Base-by-base conservation (phyloP, 64 coral and sea anemone genomes). In the Hydrozoanthus tunicans region DNA sequence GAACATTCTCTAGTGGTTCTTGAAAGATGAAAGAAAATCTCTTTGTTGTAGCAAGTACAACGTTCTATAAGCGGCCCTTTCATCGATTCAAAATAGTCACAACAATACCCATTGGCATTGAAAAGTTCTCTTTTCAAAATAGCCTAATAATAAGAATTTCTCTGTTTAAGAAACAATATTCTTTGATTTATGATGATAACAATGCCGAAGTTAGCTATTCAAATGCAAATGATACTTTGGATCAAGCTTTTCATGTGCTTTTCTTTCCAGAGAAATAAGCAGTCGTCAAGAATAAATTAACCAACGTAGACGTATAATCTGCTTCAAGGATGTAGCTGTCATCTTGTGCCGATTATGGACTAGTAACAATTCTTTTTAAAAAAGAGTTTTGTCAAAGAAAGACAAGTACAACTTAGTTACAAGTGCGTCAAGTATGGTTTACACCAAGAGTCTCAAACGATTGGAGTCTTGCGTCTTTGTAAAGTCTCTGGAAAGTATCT, bases 401-500 rank as follows among this genome's bases (percentile, higher is more conserved):
- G 52, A 17, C 62, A 67, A 67, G 51, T 32, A 68, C 32, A 68
- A 7, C 7, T 52, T 68, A 83, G 26, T n/a, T 68, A 12, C 5
- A 52, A 62, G 51, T n/a, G 5, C 7, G 6, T 54, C 54, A 7
- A 24, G 51, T 53, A 83, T 83, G 62, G 62, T 66, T 67, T 12
- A 53, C 6, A 26, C 14, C 3, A 53, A 65, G 13, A 53, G 67
- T 62, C 52, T 51, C 51, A 61, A 12, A 17, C 27, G 10, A 17
- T 67, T 83, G 60, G 62, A 83, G 20, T 83, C 81, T 25, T 83
- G 81, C 13, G 62, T 83, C 12, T 83, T 68, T 83, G 81, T 83
- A 52, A 83, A 68, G 17, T 67, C 62, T 5, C 32, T 83, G 5
- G 81, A 53, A 54, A 61, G 62, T 11, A 54, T 58, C 62, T 17